These are phyloP conservation scores for Cylindroiulus punctatus DNA, from an alignment of 2,888 invertebrate species.

Conservation along the genomic window DNA sequence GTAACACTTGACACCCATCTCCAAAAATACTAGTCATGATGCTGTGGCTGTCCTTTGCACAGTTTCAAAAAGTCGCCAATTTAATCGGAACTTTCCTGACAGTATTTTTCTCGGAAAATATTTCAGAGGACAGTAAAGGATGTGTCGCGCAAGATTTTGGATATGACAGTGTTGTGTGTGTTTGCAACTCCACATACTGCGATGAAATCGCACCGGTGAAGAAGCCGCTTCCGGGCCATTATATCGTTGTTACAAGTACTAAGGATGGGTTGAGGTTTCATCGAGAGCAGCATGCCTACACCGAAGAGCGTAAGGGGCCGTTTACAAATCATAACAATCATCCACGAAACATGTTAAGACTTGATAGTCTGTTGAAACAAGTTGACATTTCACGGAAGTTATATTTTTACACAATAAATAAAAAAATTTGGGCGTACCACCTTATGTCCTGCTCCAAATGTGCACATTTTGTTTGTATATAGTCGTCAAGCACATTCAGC, in stretches of 20 bases:
- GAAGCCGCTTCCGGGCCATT: constrained; percentile 67
- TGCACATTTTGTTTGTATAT: too few species aligned
- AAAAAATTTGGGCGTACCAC: too few species aligned
- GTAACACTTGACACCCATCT: too few species aligned
- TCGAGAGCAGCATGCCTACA: background rate
- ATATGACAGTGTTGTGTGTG: constrained; percentile 72
- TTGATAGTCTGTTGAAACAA: too few species aligned
- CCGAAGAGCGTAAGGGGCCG: background rate
- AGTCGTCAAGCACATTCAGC: too few species aligned
- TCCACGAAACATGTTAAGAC: too few species aligned
- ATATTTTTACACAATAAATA: too few species aligned
- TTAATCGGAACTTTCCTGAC: background rate
- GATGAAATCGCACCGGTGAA: constrained; percentile 73
- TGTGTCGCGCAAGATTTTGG: constrained; percentile 60
- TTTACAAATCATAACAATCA: too few species aligned
- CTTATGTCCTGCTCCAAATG: too few species aligned
- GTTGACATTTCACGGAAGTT: too few species aligned
- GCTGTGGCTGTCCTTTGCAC: too few species aligned
- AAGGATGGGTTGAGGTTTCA: constrained; percentile 72
- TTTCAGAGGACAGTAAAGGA: background rate
- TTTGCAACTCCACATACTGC: constrained; percentile 77
- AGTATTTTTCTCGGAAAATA: background rate
- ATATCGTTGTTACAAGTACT: constrained; percentile 72
- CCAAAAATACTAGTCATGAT: too few species aligned
- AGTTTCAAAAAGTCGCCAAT: background rate